Conservation (phyloP, 1,140 invertebrate species). For the Leptinotarsa undecemlineata region DNA sequence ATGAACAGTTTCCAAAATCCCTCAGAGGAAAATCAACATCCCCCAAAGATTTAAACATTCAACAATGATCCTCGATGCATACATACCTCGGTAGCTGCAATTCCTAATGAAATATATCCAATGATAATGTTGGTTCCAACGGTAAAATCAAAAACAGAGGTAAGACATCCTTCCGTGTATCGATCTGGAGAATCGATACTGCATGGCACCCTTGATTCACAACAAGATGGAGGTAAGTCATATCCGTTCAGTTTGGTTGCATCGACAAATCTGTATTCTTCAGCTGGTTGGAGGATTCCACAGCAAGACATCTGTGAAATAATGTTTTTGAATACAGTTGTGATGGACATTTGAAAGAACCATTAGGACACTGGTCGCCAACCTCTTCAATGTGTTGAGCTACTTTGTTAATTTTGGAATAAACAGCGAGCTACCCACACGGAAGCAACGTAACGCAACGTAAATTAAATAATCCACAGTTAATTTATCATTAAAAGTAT, state of each 20-base stretch:
- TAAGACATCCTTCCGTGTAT: constrained; percentile 65
- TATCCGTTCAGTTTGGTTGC: constrained; percentile 66
- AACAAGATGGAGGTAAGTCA: constrained; percentile 67
- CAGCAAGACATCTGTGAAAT: constrained; percentile 71
- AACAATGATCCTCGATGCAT: not conserved
- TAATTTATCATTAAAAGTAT: too few relatives aligned
- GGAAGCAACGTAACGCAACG: too few relatives aligned
- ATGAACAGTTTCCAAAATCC: too few relatives aligned
- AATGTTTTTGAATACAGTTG: not conserved
- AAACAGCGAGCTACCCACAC: too few relatives aligned
- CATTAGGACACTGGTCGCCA: too few relatives aligned
- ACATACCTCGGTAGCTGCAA: constrained; percentile 26
- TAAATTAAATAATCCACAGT: too few relatives aligned
- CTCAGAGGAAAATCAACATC: too few relatives aligned
- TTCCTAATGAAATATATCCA: constrained; percentile 19
- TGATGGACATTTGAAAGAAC: too few relatives aligned
- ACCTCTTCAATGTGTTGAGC: too few relatives aligned
- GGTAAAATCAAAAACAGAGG: constrained; percentile 60
- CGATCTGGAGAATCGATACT: constrained; percentile 52
- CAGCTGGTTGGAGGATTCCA: constrained; percentile 63
- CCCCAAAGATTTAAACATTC: too few relatives aligned
- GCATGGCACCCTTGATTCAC: constrained; percentile 60
- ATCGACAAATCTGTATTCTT: constrained; percentile 8
- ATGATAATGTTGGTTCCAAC: constrained; percentile 28
- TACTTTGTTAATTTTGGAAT: too few relatives aligned